These are phyloP conservation scores for Spodoptera frugiperda DNA, from an alignment of 1,140 invertebrate genomes.

Conservation along the genomic window DNA sequence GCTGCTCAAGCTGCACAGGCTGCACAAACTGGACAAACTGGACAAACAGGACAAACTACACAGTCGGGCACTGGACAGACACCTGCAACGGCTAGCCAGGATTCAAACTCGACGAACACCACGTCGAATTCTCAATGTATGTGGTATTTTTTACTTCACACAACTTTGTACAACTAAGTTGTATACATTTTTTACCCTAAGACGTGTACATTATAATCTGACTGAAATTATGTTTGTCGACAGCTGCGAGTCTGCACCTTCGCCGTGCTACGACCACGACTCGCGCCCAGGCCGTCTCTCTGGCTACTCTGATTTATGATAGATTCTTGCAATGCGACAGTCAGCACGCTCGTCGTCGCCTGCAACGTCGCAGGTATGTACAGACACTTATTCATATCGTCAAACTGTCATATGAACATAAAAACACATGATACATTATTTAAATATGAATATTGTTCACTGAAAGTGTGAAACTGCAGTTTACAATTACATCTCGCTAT, in stretches of 20 bases:
- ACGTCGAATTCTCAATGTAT: constrained; percentile 32
- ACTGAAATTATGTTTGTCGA: neutral
- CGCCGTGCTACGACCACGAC: constrained; percentile 50
- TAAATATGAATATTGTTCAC: too few relatives aligned
- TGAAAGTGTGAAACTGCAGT: too few relatives aligned
- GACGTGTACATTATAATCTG: neutral
- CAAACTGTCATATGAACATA: too few relatives aligned
- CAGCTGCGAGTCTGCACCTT: constrained; percentile 49
- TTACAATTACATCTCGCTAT: too few relatives aligned
- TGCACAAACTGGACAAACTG: neutral
- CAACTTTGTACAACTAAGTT: too few relatives aligned
- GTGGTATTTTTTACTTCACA: neutral
- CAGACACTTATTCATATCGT: too few relatives aligned
- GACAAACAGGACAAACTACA: neutral
- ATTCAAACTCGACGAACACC: neutral
- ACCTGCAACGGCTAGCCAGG: neutral
- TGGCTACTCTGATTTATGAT: constrained; percentile 61
- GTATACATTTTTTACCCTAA: neutral
- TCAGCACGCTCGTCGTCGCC: constrained; percentile 54
- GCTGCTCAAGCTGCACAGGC: neutral
- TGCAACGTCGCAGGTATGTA: constrained; percentile 60
- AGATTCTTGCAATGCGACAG: constrained; percentile 65
- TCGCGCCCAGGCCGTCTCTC: constrained; percentile 49
- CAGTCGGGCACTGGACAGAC: neutral
- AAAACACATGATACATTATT: too few relatives aligned